Base-by-base conservation (phyloP, 2,888 invertebrate genomes). In the Apamea monoglypha region DNA sequence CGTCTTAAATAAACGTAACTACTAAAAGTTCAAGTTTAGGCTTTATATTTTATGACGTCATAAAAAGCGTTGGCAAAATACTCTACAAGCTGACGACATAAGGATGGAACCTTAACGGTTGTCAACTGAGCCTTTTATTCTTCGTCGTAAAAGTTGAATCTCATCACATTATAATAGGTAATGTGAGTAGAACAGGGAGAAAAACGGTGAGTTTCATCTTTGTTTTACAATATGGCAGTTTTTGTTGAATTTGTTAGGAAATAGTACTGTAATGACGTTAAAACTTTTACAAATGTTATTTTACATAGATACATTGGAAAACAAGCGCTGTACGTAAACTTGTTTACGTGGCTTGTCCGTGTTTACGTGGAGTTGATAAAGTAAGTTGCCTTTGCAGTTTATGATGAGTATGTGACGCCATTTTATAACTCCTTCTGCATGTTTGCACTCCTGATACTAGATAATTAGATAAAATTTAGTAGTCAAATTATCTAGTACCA, bases 81-180 rank as follows among this genome's bases (percentile, higher is more conserved):
- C 68, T 77, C 61, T 69, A 85, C 85, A 77, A 85, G 77, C 84
- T 75, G 81, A 70, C 76, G 81, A 87, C 84, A 75, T 67, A 67
- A 77, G 76, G 66, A 80, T 75, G 50, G 80, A 75, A 75, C 81
- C 63, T 73, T 87, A 84, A 76, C 74, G 74, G 76, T 77, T 85
- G 76, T 87, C 87, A 73, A 77, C 84, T 77, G 69, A 80, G 59
- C 81, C 70, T 71, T 86, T 87, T 85, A 85, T 83, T 87, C 50
- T 18, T 53, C 32, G 50, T 84, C 84, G 69, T 85, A 85, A 85
- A 87, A 84, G 72, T 75, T 87, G 56, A 84, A 69, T 80, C 73
- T 64, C 69, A 63, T 73, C 72, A 59, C 72, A 75, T 80, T 84
- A 73, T 85, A 71, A 83, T 32, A 70, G 61, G 78, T 75, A 78